These are phyloP conservation scores for Ostrea edulis DNA, from an alignment of 1,140 invertebrate species.

Conservation along the genomic window DNA sequence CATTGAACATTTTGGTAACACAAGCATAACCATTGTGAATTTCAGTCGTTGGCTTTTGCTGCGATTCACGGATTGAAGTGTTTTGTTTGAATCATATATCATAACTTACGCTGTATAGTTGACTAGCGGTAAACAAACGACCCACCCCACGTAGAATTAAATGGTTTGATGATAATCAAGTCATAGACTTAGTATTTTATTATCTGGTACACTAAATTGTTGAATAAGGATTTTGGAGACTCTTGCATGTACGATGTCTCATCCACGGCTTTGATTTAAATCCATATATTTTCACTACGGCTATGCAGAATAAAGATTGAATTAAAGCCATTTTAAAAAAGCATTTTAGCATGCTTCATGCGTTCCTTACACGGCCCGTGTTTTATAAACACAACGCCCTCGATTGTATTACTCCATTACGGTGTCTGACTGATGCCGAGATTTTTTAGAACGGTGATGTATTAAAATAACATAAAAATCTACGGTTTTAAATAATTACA, in stretches of 20 bases:
- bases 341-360: slow-evolving; percentile 26
- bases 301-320: not conserved
- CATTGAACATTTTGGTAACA: no score
- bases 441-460: slow-evolving; percentile 11
- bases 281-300: not conserved
- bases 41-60: not conserved
- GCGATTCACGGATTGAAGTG: not conserved
- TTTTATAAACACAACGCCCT: slow-evolving; percentile 18
- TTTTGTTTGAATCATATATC: not conserved
- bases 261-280: not conserved
- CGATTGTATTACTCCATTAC: slow-evolving; percentile 24
- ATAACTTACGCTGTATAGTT: not conserved
- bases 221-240: not conserved
- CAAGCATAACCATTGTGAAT: no score
- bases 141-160: slow-evolving; percentile 3
- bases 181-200: no score
- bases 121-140: not conserved
- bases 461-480: slow-evolving; percentile 42
- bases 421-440: not conserved
- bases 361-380: not conserved
- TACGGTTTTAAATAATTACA: slow-evolving; percentile 40
- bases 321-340: not conserved
- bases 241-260: not conserved
- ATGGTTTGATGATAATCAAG: not conserved
- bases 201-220: no score